Conservation (phyloP, 2,888 invertebrate genomes). For the Volucella bombylans region DNA sequence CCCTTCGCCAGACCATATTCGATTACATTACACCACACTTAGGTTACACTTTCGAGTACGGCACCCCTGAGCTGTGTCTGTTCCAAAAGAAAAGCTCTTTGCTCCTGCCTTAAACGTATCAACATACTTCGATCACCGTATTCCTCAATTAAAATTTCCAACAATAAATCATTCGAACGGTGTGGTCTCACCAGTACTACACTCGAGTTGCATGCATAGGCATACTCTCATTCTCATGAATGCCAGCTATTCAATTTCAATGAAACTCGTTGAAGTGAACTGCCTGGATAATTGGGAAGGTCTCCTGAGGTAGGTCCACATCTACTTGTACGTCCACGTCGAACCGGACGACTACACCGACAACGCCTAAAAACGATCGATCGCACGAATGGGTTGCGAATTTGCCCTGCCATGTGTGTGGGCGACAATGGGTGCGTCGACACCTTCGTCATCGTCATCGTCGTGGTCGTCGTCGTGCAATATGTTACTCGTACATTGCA, state of each 20-base stretch:
- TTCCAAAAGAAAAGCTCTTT: not conserved
- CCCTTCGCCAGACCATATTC: slow-evolving; percentile 25
- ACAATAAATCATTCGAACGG: slow-evolving; percentile 68
- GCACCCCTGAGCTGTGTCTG: too few species aligned
- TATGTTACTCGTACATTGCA: slow-evolving; percentile 39
- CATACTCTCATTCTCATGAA: slow-evolving; percentile 14
- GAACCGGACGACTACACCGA: slow-evolving; percentile 31
- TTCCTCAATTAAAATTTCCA: slow-evolving; percentile 61
- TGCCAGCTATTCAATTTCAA: slow-evolving; percentile 62
- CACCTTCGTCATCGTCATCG: not conserved
- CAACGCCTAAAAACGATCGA: slow-evolving; percentile 35
- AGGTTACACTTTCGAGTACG: slow-evolving; percentile 25
- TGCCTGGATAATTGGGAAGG: slow-evolving; percentile 73
- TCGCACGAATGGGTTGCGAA: slow-evolving; percentile 51
- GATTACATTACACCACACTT: slow-evolving; percentile 39
- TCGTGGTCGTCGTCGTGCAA: slow-evolving; percentile 35
- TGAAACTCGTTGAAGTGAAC: slow-evolving; percentile 68
- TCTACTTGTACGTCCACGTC: not conserved
- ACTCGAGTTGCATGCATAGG: slow-evolving; percentile 22
- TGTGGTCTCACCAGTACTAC: slow-evolving; percentile 61
- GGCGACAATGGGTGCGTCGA: slow-evolving; percentile 68
- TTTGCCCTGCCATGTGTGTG: slow-evolving; percentile 63
- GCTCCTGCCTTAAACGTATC: slow-evolving; percentile 36
- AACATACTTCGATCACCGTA: slow-evolving; percentile 63
- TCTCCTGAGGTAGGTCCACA: slow-evolving; percentile 51